Conservation (phyloP, 2,797 vertebrate genomes). For the Eulemur rubriventer region DNA sequence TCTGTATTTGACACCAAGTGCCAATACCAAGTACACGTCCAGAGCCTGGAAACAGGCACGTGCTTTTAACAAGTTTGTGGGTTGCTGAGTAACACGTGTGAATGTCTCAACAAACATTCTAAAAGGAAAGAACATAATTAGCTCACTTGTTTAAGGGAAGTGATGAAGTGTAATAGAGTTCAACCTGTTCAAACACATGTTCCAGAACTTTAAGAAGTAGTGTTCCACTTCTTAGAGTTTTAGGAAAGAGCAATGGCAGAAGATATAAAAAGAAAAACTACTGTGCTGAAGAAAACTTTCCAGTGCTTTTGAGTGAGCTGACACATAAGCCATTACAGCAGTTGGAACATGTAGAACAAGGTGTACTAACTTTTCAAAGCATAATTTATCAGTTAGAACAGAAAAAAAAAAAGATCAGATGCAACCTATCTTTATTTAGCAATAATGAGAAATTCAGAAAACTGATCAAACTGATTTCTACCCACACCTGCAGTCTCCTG, state of each 20-base stretch:
- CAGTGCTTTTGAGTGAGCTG: conserved; percentile 1
- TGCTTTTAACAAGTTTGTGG: conserved; percentile 53
- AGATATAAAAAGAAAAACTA: conserved; percentile 32
- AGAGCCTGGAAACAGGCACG: conserved; percentile 29
- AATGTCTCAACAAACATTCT: conserved; percentile 67
- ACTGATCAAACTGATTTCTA: neutral
- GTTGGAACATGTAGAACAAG: neutral
- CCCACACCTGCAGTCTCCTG: neutral
- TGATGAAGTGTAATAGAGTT: conserved; percentile 61
- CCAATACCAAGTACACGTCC: neutral
- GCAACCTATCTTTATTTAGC: neutral
- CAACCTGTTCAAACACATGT: conserved; percentile 68
- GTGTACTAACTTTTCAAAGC: neutral
- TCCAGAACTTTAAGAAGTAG: conserved; percentile 19
- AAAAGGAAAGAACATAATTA: neutral
- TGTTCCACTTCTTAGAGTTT: neutral
- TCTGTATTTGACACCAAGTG: conserved; percentile 1
- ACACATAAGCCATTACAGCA: neutral
- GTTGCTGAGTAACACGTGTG: conserved; percentile 8
- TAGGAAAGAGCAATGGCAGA: neutral
- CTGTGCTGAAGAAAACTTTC: conserved; percentile 5
- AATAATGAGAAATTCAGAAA: conserved; percentile 1
- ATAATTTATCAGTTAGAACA: neutral
- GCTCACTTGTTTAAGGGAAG: conserved; percentile 33
- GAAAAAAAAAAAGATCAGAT: neutral